Evolutionary conservation across 2,113 vertebrate genomes (phyloP).

Genomic region (Trogon melanurus): DNA sequence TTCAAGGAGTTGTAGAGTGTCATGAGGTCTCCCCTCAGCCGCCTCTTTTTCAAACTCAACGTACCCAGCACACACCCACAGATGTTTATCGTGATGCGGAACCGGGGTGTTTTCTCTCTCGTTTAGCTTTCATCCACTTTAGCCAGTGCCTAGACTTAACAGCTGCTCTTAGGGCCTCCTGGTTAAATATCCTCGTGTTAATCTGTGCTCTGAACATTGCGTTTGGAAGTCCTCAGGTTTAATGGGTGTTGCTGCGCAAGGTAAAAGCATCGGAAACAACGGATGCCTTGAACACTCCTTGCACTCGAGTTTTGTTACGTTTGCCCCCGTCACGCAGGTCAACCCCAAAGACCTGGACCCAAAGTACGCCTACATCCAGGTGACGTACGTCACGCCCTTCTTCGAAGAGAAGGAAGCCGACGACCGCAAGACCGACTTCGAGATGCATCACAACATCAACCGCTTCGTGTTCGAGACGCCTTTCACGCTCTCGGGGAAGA

Average conservation of each 20-base stretch:
- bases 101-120: not conserved
- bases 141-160: not conserved
- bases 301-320: not conserved
- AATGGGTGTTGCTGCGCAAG: rapidly evolving
- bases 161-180: not conserved
- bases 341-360: slow-evolving; percentile 96
- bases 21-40: no score
- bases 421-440: slow-evolving; percentile 93
- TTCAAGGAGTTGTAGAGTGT: no score
- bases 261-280: not conserved
- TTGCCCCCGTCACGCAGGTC: slow-evolving; percentile 76
- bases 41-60: no score
- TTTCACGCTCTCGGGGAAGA: slow-evolving; percentile 94
- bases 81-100: not conserved
- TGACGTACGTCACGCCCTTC: slow-evolving; percentile 94
- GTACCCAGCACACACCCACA: not conserved
- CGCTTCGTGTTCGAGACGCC: slow-evolving; percentile 97
- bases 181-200: not conserved
- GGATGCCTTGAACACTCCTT: not conserved
- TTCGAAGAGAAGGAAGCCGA: slow-evolving; percentile 94
- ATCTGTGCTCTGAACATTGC: not conserved
- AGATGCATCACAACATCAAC: slow-evolving; percentile 95
- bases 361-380: slow-evolving; percentile 96
- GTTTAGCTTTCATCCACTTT: not conserved
- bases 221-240: not conserved